Base-by-base conservation (phyloP, 2,797 vertebrate genomes). In the Syndactyla subalaris region DNA sequence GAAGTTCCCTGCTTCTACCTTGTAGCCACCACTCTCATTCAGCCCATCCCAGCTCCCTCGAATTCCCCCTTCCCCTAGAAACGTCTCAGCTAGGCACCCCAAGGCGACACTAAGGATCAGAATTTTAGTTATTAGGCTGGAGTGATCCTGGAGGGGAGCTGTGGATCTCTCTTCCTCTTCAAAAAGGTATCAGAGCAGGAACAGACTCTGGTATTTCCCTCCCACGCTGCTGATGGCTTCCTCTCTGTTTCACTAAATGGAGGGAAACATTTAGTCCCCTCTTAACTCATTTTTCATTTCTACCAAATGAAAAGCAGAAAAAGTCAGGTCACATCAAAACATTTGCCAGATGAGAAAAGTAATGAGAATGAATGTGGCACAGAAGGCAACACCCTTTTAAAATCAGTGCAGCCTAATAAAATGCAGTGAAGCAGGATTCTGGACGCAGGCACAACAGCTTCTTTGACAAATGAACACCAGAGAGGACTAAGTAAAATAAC, bases 381-480 rank as follows among this genome's bases (percentile, higher is more conserved):
- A 55, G 91, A 89, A 63, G 61, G 63, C 10, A 46, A 45, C 32
- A 82, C 13, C 21, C 39, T 80, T 91, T 63, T n/a, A 27, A 87
- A 89, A 80, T 39, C 39, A 82, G 54, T 14, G 52, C 36, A 91
- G 74, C 22, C 10, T 2, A 48, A 49, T 20, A 68, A 55, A 51
- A 72, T 21, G 61, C 30, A 72, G 48, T 11, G 59, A 70, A 89
- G 13, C 32, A 83, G 29, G 49, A 46, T 79, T 88, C 61, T 57
- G 58, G 38, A 58, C 58, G 59, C 7, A n/a, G 0, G 3, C 1
- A 1, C 11, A 14, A 65, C 29, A n/a, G 67, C 48, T 95, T 51
- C 78, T 92, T 85, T 94, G 85, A 96, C 51, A 96, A 96, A 93
- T 12, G 49, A 70, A 75, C 17, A 45, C 45, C 41, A 84, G 46